A percentile compares a stretch with the other conserved stretches of the same genome.
Conservation (phyloP, 2,113 vertebrate genomes). For the Epinephelus moara region DNA sequence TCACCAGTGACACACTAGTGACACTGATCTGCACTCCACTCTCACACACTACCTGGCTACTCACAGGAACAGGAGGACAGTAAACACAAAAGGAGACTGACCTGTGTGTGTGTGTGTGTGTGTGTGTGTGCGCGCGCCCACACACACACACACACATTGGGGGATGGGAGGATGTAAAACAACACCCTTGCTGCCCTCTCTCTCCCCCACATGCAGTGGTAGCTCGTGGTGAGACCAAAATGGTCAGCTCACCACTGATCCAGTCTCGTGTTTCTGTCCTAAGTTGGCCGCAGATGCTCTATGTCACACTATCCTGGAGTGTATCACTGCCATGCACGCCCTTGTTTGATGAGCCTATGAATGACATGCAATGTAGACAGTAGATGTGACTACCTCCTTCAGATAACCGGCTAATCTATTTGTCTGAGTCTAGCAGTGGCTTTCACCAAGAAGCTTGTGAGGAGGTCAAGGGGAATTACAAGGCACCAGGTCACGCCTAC, state of each 20-base stretch:
- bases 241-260: conserved; percentile 37
- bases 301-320: conserved; percentile 54
- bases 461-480: conserved; percentile 28
- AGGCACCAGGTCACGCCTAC: not conserved
- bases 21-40: conserved; percentile 61
- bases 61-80: conserved; percentile 30
- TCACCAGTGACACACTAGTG: conserved; percentile 45
- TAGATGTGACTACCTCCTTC: not conserved
- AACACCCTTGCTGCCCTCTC: conserved; percentile 48
- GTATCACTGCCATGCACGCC: not conserved
- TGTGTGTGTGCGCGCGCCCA: not conserved
- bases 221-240: conserved; percentile 62
- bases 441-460: conserved; percentile 5
- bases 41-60: conserved; percentile 37
- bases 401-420: conserved; percentile 29
- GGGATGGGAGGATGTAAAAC: conserved; percentile 62
- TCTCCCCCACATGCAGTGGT: conserved; percentile 20
- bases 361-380: not conserved
- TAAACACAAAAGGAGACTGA: conserved; percentile 60
- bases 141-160: conserved; percentile 2
- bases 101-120: conserved; percentile 17
- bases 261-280: conserved; percentile 68
- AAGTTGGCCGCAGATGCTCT: conserved; percentile 62
- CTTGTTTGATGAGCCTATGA: conserved; percentile 44
- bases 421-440: not conserved